Evolutionary conservation across 2,113 vertebrate species (phyloP), one percentile per base, ranked within the genome.

Genomic region (Lethenteron camtschaticum): DNA sequence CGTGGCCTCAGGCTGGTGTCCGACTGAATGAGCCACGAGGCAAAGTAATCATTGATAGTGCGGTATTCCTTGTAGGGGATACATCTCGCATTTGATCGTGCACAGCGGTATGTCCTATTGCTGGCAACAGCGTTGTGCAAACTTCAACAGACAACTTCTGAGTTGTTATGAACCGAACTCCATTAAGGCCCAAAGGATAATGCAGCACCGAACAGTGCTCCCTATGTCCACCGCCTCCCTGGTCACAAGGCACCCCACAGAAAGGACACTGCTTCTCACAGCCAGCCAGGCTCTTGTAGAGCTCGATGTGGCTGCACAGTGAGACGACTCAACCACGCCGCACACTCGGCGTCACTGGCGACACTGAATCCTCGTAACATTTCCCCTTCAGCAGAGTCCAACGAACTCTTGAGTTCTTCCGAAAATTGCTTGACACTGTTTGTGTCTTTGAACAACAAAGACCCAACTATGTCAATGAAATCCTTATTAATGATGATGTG

Each of bases 231-330:
- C 10, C 12, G 8, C 24, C 63, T 41, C 63, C 70, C 56, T 13
- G n/a, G 2, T 70, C 70, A 70, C 70, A 73, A 57, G 69, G 70
- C 11, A 68, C 72, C 3, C 63, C 63, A 71, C 72, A 73, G 55
- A 71, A 73, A 13, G 72, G 70, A 24, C 72, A 73, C 20, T 71
- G 72, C 69, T 71, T 70, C 70, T 20, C 70, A 66, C 72, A 73
- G 72, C 59, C 59, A 10, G 20, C 10, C 58, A 73, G 56, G 56
- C 56, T 57, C 4, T 60, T 66, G 56, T 68, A 41, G 13, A 73
- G 60, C 58, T 68, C 58, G 3, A 66, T 63, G 56, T 16, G 72
- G 72, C 57, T 71, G 56, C 18, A n/a, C 57, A 56, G 69, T 56
- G 56, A 73, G 56, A 9, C 57, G 12, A 71, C n/a, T 14, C 55